Evolutionary conservation across 2,113 vertebrate species (phyloP).

Genomic region (Mirounga angustirostris): DNA sequence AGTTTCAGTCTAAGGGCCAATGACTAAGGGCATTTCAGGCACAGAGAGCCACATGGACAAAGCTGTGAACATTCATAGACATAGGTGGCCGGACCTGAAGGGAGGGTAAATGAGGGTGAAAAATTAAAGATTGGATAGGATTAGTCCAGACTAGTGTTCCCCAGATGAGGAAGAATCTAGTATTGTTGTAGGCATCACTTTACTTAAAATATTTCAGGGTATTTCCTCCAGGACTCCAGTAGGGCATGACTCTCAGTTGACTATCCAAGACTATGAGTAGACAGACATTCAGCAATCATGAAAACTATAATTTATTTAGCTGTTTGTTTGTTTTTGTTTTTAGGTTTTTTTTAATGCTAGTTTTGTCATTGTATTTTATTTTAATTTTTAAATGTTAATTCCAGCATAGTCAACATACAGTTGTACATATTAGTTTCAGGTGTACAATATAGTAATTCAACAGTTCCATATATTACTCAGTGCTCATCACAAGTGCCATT

Average conservation of each 20-base stretch:
- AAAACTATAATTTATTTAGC: neutral
- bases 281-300: neutral
- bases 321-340: neutral
- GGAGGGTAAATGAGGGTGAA: neutral
- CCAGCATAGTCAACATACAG: neutral
- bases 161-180: neutral
- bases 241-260: neutral
- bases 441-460: neutral
- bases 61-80: neutral
- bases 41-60: neutral
- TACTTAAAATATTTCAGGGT: neutral
- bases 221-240: neutral
- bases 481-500: neutral
- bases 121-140: neutral
- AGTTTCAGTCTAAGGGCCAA: neutral
- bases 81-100: neutral
- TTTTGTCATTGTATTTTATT: neutral
- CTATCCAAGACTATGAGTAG: neutral
- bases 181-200: neutral
- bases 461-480: neutral
- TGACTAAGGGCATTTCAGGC: neutral
- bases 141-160: neutral
- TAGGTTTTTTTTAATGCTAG: neutral
- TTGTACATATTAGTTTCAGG: neutral
- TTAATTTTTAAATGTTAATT: neutral